Evolutionary conservation across 2,888 invertebrate genomes (phyloP).

Genomic region (Chorisops tibialis): DNA sequence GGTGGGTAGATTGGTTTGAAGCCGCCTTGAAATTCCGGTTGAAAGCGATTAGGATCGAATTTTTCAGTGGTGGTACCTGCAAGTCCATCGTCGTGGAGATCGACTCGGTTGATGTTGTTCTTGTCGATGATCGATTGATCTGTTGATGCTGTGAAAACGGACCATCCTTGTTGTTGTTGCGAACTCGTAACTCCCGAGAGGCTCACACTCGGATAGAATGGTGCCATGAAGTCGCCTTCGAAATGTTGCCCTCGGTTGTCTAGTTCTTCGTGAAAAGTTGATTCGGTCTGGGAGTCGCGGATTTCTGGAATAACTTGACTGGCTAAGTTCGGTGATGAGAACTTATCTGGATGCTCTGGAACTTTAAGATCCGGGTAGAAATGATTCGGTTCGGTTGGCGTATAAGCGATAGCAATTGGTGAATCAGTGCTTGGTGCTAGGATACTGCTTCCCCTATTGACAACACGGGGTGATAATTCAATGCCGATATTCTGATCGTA

Average conservation of each 20-base stretch:
- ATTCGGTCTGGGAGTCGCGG: slow-evolving; percentile 48
- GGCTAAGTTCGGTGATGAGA: slow-evolving; percentile 54
- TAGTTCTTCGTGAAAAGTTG: slow-evolving; percentile 43
- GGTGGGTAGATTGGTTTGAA: slow-evolving; percentile 65
- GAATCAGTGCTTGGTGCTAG: slow-evolving; percentile 32
- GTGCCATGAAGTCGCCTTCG: slow-evolving; percentile 62
- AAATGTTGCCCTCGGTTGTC: slow-evolving; percentile 49
- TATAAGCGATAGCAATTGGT: slow-evolving; percentile 65
- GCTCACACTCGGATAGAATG: slow-evolving; percentile 65
- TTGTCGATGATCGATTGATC: slow-evolving; percentile 41
- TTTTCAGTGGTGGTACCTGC: slow-evolving; percentile 51
- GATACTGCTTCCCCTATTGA: slow-evolving; percentile 44
- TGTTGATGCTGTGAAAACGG: slow-evolving; percentile 53
- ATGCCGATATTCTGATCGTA: slow-evolving; percentile 47
- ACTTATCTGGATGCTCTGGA: slow-evolving; percentile 41
- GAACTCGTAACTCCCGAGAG: slow-evolving; percentile 54
- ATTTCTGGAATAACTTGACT: slow-evolving; percentile 55
- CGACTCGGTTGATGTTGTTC: slow-evolving; percentile 48
- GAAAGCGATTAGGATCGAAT: slow-evolving; percentile 65
- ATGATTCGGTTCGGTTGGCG: slow-evolving; percentile 57
- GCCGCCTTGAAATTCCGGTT: slow-evolving; percentile 66
- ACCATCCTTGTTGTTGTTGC: slow-evolving; percentile 59
- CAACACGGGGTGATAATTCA: slow-evolving; percentile 52
- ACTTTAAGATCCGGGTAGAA: slow-evolving; percentile 35
- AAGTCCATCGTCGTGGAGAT: slow-evolving; percentile 36